Evolutionary conservation across 1,140 invertebrate genomes (phyloP).

Genomic region (Diorhabda elongata): DNA sequence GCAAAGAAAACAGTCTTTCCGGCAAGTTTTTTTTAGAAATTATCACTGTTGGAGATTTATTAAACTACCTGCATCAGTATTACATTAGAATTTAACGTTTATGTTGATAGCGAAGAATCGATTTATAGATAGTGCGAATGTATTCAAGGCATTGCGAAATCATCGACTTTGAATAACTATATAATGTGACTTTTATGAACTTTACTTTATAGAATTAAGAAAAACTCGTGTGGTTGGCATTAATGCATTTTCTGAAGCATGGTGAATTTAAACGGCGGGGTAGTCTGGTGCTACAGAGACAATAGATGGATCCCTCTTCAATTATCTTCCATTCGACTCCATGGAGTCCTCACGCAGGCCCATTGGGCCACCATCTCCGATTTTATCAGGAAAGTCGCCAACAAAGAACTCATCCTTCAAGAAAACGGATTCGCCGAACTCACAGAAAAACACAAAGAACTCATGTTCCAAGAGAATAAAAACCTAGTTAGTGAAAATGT

Average conservation of each 20-base stretch:
- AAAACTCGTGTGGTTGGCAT: constrained; percentile 14
- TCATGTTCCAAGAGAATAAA: constrained; percentile 32
- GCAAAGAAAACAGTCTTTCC: too few relatives aligned
- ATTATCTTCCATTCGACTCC: constrained; percentile 58
- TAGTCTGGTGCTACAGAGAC: constrained; percentile 62
- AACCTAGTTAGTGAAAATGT: constrained; percentile 30
- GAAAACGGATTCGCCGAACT: constrained; percentile 46
- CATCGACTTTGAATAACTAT: not conserved
- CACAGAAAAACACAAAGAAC: constrained; percentile 42
- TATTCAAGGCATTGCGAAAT: constrained; percentile 18
- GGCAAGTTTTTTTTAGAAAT: too few relatives aligned
- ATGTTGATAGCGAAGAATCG: too few relatives aligned
- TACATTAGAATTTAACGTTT: too few relatives aligned
- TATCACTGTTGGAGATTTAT: too few relatives aligned
- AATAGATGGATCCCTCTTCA: constrained; percentile 60
- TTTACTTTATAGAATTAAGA: constrained; percentile 13
- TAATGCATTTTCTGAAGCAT: constrained; percentile 45
- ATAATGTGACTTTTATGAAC: not conserved
- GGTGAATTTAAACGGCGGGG: constrained; percentile 55
- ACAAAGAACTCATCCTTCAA: constrained; percentile 56
- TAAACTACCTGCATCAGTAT: too few relatives aligned
- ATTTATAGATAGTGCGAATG: too few relatives aligned
- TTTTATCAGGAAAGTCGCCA: constrained; percentile 57
- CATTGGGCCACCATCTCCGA: constrained; percentile 59
- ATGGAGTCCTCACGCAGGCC: constrained; percentile 57